These are phyloP conservation scores for Syngnathus rostellatus DNA, from an alignment of 2,797 vertebrate genomes.

Conservation along the genomic window DNA sequence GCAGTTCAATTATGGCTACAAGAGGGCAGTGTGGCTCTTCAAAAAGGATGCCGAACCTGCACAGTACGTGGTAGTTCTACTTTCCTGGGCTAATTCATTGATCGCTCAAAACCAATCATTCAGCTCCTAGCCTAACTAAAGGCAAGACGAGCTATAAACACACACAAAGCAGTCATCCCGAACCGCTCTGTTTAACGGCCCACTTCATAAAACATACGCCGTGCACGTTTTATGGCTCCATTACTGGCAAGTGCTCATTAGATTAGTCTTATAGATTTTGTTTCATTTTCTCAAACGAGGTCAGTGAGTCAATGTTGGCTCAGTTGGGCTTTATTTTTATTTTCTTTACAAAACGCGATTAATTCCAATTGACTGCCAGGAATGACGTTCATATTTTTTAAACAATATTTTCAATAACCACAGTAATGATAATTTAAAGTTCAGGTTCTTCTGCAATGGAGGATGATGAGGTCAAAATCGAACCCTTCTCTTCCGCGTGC, in stretches of 20 bases:
- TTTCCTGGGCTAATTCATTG: slow-evolving; percentile 38
- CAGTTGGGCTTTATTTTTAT: not conserved
- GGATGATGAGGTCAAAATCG: not conserved
- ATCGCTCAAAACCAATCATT: slow-evolving; percentile 34
- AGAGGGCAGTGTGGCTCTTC: slow-evolving; percentile 27
- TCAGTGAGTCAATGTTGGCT: not conserved
- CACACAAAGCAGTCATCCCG: slow-evolving; percentile 7
- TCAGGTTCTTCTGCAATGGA: not conserved
- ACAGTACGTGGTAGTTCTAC: not conserved
- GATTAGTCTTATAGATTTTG: slow-evolving; percentile 1
- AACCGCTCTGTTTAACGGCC: slow-evolving; percentile 38
- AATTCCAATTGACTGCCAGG: not conserved
- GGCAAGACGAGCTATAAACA: slow-evolving; percentile 6
- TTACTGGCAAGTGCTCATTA: slow-evolving; percentile 29
- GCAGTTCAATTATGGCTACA: slow-evolving; percentile 21
- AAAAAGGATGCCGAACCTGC: slow-evolving; percentile 11
- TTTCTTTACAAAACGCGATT: too few relatives aligned
- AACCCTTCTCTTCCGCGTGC: not conserved
- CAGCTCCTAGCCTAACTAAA: slow-evolving; percentile 12
- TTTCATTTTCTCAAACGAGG: slow-evolving; percentile 4
- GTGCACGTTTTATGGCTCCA: slow-evolving; percentile 40
- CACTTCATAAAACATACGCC: slow-evolving; percentile 17
- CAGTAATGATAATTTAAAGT: not conserved
- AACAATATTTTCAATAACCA: not conserved
- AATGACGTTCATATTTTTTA: not conserved